These are phyloP conservation scores for Hirtodrosophila cameraria DNA, from an alignment of 2,888 invertebrate genomes.

Conservation along the genomic window DNA sequence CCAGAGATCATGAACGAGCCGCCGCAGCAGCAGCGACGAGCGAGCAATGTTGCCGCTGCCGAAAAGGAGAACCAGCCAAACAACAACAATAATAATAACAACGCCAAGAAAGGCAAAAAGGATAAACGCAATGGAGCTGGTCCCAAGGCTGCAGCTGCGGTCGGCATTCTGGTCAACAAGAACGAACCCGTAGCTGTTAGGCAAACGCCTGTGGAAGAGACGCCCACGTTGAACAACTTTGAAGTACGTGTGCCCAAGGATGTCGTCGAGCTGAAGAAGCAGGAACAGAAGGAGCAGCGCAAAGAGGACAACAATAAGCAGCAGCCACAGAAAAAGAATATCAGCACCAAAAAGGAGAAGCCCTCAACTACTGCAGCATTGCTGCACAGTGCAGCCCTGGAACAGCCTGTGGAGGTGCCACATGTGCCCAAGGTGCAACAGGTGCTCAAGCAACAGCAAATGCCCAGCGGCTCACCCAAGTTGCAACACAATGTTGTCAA, in stretches of 20 bases:
- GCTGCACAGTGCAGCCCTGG: slow-evolving; percentile 35
- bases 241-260: slow-evolving; percentile 93
- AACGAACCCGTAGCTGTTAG: slow-evolving; percentile 75
- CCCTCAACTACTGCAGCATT: slow-evolving; percentile 22
- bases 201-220: slow-evolving; percentile 74
- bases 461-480: slow-evolving; percentile 80
- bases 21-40: slow-evolving; percentile 41
- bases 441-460: slow-evolving; percentile 69
- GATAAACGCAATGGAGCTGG: slow-evolving; percentile 72
- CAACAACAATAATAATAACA: slow-evolving; percentile 31
- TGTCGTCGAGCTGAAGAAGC: slow-evolving; percentile 85
- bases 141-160: slow-evolving; percentile 62
- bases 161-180: slow-evolving; percentile 83
- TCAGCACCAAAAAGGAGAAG: slow-evolving; percentile 66
- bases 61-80: slow-evolving; percentile 75
- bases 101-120: slow-evolving; percentile 69
- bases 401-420: slow-evolving; percentile 57
- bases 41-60: slow-evolving; percentile 74
- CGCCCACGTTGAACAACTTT: slow-evolving; percentile 87
- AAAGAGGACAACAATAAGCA: slow-evolving; percentile 67
- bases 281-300: slow-evolving; percentile 70
- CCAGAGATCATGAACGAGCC: slow-evolving; percentile 77
- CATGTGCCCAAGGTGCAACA: slow-evolving; percentile 68
- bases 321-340: slow-evolving; percentile 58
- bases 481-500: slow-evolving; percentile 68